These are phyloP conservation scores for Gallinago paraguaiae DNA, from an alignment of 2,113 vertebrate genomes.

Conservation along the genomic window DNA sequence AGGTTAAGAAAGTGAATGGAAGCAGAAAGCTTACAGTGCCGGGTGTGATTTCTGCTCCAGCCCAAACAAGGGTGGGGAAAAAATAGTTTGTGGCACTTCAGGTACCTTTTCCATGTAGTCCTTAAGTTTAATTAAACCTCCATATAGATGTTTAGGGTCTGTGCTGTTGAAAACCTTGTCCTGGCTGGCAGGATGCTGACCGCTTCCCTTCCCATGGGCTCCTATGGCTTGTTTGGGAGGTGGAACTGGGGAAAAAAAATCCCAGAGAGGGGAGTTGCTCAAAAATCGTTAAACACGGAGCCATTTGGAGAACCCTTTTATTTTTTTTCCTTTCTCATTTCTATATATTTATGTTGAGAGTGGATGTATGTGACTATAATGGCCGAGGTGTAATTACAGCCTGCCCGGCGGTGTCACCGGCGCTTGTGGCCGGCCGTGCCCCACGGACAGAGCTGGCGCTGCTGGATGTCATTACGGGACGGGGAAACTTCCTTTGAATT, in stretches of 20 bases:
- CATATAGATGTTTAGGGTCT: not conserved
- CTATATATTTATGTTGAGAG: conserved; percentile 65
- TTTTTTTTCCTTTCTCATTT: conserved; percentile 44
- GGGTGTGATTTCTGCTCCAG: not conserved
- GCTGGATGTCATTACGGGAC: conserved; percentile 46
- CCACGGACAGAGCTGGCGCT: conserved; percentile 38
- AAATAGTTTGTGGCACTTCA: not conserved
- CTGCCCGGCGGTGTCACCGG: conserved; percentile 34
- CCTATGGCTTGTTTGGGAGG: not conserved
- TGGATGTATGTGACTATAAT: conserved; percentile 55
- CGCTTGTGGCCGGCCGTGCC: not conserved
- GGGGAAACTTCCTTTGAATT: conserved; percentile 33
- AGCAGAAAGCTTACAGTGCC: not conserved
- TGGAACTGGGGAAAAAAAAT: not conserved
- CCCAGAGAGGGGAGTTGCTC: not conserved
- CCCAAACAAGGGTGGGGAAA: not conserved
- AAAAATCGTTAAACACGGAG: not conserved
- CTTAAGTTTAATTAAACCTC: not conserved
- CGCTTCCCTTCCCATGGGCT: not conserved
- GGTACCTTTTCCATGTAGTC: not conserved
- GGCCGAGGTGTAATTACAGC: conserved; percentile 67
- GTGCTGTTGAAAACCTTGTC: not conserved
- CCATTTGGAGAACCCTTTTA: not conserved
- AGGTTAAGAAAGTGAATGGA: not conserved
- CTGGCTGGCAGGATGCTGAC: not conserved